Conservation (phyloP, 2,888 invertebrate genomes). For the Mechanitis messenoides region DNA sequence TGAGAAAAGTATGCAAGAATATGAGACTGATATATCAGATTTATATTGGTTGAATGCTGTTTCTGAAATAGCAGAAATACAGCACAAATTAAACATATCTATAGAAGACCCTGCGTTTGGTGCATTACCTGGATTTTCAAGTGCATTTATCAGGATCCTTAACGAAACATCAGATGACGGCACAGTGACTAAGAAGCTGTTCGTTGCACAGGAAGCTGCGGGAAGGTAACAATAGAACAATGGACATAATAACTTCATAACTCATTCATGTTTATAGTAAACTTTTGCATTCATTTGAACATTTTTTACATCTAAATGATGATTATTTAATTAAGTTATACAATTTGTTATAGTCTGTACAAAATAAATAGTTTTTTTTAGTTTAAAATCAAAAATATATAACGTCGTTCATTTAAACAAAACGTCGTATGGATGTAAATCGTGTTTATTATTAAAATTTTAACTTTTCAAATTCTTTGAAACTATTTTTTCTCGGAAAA, state of each 20-base stretch:
- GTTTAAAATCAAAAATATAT: too few relatives aligned
- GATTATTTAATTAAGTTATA: background rate
- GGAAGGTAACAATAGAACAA: conserved; percentile 68
- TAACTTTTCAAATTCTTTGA: too few relatives aligned
- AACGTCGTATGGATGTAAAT: too few relatives aligned
- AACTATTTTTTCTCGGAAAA: too few relatives aligned
- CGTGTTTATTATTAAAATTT: too few relatives aligned
- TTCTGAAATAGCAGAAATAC: conserved; percentile 85
- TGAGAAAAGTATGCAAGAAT: conserved; percentile 78
- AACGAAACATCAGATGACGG: conserved; percentile 63
- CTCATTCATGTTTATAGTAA: background rate
- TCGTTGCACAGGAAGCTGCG: conserved; percentile 88
- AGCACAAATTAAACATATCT: conserved; percentile 67
- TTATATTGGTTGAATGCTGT: conserved; percentile 85
- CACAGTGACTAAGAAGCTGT: conserved; percentile 69
- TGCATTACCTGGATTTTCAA: conserved; percentile 67
- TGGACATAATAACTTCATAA: conserved; percentile 6
- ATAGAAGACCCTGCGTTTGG: conserved; percentile 48
- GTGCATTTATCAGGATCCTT: conserved; percentile 80
- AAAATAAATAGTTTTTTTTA: too few relatives aligned
- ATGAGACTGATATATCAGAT: conserved; percentile 78
- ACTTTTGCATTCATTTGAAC: background rate
- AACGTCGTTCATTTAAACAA: too few relatives aligned
- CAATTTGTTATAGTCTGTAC: too few relatives aligned
- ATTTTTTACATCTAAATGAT: background rate